phyloP scores from a whole-genome alignment of 1,140 invertebrate genomes.

The Brachionus rubens region DNA sequence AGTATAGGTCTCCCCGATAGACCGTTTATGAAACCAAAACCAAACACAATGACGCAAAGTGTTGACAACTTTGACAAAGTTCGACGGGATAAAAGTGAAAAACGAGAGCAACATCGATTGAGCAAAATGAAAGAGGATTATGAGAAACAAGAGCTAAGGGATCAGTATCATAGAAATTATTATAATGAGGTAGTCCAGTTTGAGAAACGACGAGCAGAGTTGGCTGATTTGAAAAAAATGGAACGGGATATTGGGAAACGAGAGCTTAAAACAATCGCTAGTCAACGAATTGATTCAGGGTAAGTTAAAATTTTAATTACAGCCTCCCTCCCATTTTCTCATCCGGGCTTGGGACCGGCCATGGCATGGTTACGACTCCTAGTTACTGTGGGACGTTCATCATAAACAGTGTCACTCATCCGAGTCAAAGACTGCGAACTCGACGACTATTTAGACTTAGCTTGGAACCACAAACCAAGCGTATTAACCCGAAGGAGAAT shows the following conservation, averaged over 20 bases:
- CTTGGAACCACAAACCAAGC: too few relatives aligned
- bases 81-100: background rate
- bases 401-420: too few relatives aligned
- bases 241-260: background rate
- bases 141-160: background rate
- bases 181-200: background rate
- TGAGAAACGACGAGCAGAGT: background rate
- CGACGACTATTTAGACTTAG: too few relatives aligned
- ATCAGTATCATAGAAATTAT: slow-evolving; percentile 30
- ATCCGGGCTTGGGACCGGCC: too few relatives aligned
- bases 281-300: background rate
- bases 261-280: background rate
- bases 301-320: background rate
- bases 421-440: too few relatives aligned
- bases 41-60: background rate
- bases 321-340: too few relatives aligned
- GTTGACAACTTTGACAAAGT: background rate
- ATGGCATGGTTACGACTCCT: too few relatives aligned
- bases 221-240: background rate
- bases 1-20: slow-evolving; percentile 14
- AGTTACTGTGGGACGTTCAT: background rate
- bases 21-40: background rate
- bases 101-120: background rate
- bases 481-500: too few relatives aligned
- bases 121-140: slow-evolving; percentile 19